Evolutionary conservation across 2,888 invertebrate species (phyloP).

Genomic region (Conus canariensis): DNA sequence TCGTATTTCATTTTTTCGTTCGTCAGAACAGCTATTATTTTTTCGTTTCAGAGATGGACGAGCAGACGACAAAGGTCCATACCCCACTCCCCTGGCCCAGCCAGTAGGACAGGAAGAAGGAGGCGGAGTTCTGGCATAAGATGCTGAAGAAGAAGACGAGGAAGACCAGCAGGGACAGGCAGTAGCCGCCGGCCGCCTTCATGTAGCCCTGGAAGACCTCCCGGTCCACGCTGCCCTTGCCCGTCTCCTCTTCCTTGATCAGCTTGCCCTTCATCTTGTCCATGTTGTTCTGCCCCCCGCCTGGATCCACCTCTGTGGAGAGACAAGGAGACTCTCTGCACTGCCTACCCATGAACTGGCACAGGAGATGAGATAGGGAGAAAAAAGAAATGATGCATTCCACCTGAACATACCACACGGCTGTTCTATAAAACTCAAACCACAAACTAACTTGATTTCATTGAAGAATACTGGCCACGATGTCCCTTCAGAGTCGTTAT

Average conservation of each 20-base stretch:
- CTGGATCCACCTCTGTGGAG: not conserved
- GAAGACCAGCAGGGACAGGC: constrained; percentile 56
- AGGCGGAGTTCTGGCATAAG: constrained; percentile 81
- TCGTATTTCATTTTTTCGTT: too few species aligned
- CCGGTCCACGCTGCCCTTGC: constrained; percentile 77
- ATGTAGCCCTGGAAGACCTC: constrained; percentile 81
- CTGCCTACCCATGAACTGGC: too few species aligned
- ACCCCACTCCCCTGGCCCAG: constrained; percentile 78
- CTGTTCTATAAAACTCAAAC: too few species aligned
- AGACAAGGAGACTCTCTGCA: too few species aligned
- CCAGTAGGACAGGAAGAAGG: constrained; percentile 83
- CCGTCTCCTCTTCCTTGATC: constrained; percentile 76
- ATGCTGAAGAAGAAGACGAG: constrained; percentile 81
- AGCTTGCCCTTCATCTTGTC: constrained; percentile 67
- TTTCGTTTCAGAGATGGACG: too few species aligned
- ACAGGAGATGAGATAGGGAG: not conserved
- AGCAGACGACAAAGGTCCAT: not conserved
- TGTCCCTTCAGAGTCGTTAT: too few species aligned
- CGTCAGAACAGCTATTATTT: too few species aligned
- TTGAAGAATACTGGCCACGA: too few species aligned
- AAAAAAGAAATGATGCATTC: not conserved
- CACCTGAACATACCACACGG: too few species aligned
- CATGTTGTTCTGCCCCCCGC: not conserved
- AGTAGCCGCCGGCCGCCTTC: constrained; percentile 76
- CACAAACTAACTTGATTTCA: too few species aligned